Conservation (phyloP, 1,140 invertebrate genomes). For the Magallana gigas region DNA sequence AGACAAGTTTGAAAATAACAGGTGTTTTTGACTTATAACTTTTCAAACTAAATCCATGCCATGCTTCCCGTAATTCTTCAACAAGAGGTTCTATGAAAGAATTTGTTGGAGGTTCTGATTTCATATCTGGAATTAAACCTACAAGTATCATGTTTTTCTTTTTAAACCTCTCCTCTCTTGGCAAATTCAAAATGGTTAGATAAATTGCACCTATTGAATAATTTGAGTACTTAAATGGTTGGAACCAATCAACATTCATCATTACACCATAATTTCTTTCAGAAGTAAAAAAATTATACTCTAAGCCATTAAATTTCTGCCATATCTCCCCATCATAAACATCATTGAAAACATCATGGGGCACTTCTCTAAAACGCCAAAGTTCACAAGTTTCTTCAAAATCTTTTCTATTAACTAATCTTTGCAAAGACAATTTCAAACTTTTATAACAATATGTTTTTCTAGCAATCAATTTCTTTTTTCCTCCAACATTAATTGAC, state of each 20-base stretch:
- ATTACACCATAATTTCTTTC: slow-evolving; percentile 40
- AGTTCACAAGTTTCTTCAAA: slow-evolving; percentile 50
- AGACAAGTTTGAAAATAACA: no score
- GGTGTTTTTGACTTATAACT: no score
- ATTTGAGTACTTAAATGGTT: slow-evolving; percentile 35
- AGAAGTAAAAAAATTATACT: background rate
- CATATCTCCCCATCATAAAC: slow-evolving; percentile 54
- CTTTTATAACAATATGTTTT: slow-evolving; percentile 50
- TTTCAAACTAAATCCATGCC: no score
- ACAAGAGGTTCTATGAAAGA: no score
- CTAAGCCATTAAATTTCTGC: slow-evolving; percentile 39
- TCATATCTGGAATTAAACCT: no score
- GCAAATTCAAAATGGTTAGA: slow-evolving; percentile 36
- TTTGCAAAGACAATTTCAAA: slow-evolving; percentile 12
- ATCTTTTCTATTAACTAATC: background rate
- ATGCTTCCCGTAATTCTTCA: no score
- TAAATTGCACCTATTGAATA: slow-evolving; percentile 47
- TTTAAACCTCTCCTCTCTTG: no score
- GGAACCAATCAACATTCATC: slow-evolving; percentile 50
- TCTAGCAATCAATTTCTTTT: background rate
- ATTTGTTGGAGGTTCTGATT: no score
- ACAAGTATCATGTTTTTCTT: no score
- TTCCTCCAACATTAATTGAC: background rate
- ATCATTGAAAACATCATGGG: slow-evolving; percentile 26
- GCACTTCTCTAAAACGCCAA: slow-evolving; percentile 6